Conservation (phyloP, 1,140 invertebrate genomes). For the Bombus fervidus region DNA sequence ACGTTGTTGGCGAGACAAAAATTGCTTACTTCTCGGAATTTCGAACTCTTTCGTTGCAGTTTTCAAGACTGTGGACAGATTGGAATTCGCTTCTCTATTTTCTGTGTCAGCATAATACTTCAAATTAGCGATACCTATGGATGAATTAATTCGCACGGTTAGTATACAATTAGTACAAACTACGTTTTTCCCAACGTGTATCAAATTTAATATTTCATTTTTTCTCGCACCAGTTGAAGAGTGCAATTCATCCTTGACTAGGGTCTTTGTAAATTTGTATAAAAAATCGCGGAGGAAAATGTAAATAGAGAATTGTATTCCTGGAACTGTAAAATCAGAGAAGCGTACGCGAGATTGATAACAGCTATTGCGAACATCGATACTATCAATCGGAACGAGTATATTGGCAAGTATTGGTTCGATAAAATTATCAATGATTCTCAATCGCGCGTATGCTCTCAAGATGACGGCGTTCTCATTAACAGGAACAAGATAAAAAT, state of each 20-base stretch:
- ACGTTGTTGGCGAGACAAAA: neutral
- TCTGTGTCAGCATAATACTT: neutral
- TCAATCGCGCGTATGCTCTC: neutral
- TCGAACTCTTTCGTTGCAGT: neutral
- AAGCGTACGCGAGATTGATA: neutral
- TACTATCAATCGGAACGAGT: neutral
- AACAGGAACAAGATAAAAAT: neutral
- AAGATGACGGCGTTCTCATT: neutral
- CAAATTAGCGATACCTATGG: neutral
- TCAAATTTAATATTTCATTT: neutral
- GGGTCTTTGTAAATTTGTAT: neutral
- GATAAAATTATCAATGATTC: neutral
- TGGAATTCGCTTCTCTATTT: neutral
- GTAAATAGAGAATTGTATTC: neutral
- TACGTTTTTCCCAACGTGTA: neutral
- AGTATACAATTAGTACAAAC: neutral
- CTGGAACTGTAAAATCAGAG: neutral
- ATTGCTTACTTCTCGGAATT: neutral
- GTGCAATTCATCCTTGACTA: neutral
- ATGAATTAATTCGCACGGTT: too few relatives aligned
- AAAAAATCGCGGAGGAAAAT: neutral
- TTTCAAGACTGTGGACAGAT: neutral
- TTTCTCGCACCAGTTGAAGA: neutral
- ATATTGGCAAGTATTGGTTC: neutral
- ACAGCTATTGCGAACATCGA: neutral